Conservation (phyloP, 2,888 invertebrate genomes). For the Malthinus seriepunctatus region DNA sequence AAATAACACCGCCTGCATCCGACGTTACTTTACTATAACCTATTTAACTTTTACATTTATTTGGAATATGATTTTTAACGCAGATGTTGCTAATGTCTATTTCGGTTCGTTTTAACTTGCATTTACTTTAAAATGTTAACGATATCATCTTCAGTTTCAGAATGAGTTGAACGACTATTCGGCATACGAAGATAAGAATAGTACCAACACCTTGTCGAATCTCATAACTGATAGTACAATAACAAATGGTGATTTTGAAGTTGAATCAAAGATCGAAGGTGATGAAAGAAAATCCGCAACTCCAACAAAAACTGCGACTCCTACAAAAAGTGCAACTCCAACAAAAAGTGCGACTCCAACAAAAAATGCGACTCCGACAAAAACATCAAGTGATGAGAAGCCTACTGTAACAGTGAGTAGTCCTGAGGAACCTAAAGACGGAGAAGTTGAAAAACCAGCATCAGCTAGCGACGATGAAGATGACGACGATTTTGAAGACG, state of each 20-base stretch:
- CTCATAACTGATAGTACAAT: not conserved
- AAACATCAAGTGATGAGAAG: no score
- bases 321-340: no score
- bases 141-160: not conserved
- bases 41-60: no score
- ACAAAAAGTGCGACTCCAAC: not conserved
- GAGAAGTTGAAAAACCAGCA: not conserved
- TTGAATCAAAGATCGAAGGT: not conserved
- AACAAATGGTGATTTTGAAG: not conserved
- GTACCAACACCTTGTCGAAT: not conserved
- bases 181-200: not conserved
- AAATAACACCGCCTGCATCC: no score
- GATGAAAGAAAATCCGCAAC: not conserved
- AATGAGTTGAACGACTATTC: not conserved
- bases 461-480: not conserved
- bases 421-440: not conserved
- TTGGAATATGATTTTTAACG: not conserved
- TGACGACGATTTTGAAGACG: conserved; percentile 8
- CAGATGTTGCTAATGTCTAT: no score
- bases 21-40: no score
- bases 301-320: not conserved
- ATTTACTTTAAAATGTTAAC: not conserved
- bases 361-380: not conserved
- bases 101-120: no score
- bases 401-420: no score